Conservation (phyloP, 2,797 vertebrate species). For the Lacerta viridis region DNA sequence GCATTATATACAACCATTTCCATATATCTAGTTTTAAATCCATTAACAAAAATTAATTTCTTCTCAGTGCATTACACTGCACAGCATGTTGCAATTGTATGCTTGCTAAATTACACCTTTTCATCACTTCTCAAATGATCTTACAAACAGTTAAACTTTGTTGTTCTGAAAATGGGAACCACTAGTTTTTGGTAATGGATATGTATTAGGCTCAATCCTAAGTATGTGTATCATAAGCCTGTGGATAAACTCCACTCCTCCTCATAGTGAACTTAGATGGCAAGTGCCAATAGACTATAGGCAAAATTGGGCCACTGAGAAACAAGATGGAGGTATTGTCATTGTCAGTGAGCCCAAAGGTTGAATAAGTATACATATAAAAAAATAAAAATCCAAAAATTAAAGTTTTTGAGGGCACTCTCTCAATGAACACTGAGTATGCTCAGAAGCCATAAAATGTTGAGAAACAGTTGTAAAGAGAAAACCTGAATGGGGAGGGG, state of each 20-base stretch:
- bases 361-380: not conserved
- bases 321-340: not conserved
- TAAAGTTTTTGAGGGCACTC: too few relatives aligned
- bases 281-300: not conserved
- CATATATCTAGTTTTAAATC: conserved; percentile 83
- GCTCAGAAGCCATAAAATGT: not conserved
- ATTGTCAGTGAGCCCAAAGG: not conserved
- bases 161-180: conserved; percentile 46
- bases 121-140: conserved; percentile 59
- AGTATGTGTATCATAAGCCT: conserved; percentile 21
- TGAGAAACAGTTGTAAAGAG: not conserved
- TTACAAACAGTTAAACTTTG: conserved; percentile 68
- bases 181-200: conserved; percentile 53
- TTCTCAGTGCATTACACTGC: conserved; percentile 55
- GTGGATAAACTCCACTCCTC: not conserved
- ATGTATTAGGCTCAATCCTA: conserved; percentile 38
- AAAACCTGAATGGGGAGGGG: not conserved
- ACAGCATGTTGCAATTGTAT: conserved; percentile 61
- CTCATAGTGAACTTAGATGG: not conserved
- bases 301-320: not conserved
- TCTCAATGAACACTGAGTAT: not conserved
- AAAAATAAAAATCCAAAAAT: not conserved
- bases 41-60: conserved; percentile 85
- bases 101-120: conserved; percentile 74
- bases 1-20: conserved; percentile 80